Base-by-base conservation (phyloP, 2,888 invertebrate species). In the Idaea dimidiata region DNA sequence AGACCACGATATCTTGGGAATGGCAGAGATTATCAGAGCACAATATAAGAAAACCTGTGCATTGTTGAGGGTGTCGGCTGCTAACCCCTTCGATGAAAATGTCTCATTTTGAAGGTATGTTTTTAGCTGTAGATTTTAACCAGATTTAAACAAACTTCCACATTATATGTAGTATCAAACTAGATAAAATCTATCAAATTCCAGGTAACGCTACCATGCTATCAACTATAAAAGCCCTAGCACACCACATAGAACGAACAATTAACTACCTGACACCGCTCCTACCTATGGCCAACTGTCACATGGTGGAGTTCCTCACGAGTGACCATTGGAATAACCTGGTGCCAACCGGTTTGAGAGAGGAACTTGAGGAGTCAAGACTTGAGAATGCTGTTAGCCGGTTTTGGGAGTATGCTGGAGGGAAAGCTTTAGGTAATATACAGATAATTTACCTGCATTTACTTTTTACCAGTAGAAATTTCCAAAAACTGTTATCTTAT, bases 41-140 rank as follows among this genome's bases (percentile, higher is more conserved):
- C 93, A 95, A 60, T 96, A 94, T 79, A 96, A 95, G 71, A 95
- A 94, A 77, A 85, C 95, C 16, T 96, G 95, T 84, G 94, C 95
- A 0, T 79, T 95, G 60, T 81, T 96, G 53, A 96, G 95, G 87
- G 93, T 95, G 72, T 86, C 94, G 70, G 85, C 93, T 0, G 72
- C 73, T 0, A 93, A 93, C 75, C 94, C 94, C 6, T 94, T 94
- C 80, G 85, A 86, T 66, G 93, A 93, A 73, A 90, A 90, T 64
- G 87, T 95, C 61, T 93, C 94, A 59, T 95, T 95, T 87, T 95
- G 83, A 56, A 16, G 56, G 43, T 43, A 93, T 60, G 54, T 66
- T 60, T n/a, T n/a, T n/a, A n/a, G n/a, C n/a, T n/a, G n/a, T n/a
- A 8, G 68, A n/a, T 54, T 16, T 53, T 6, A 53, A 1, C 53